Evolutionary conservation across 2,797 vertebrate species (phyloP).

Genomic region (Threskiornis aethiopicus): DNA sequence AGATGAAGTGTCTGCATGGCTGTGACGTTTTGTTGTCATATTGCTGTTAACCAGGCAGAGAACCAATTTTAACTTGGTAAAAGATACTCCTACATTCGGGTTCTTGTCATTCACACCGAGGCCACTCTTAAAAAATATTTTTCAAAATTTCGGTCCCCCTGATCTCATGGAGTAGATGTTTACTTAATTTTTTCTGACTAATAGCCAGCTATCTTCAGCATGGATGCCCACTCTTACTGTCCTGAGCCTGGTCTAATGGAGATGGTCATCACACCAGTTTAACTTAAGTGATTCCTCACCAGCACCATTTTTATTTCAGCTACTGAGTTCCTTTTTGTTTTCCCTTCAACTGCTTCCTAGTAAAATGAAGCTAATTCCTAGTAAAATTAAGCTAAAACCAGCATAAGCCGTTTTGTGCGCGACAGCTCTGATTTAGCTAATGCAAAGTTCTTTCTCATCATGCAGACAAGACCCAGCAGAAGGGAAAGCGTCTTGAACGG

Average conservation of each 20-base stretch:
- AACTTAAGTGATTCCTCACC: background rate
- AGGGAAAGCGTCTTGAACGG: background rate
- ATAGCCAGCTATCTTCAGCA: background rate
- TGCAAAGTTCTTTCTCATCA: background rate
- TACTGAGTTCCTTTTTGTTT: background rate
- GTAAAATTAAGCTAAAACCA: background rate
- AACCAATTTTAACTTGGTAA: background rate
- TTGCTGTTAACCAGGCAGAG: background rate
- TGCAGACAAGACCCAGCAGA: background rate
- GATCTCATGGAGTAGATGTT: background rate
- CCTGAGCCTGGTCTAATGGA: background rate
- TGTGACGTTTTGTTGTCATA: background rate
- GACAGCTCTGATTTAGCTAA: background rate
- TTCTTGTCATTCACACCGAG: background rate
- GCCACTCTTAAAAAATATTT: background rate
- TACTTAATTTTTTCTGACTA: background rate
- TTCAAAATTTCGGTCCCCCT: background rate
- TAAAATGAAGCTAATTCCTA: background rate
- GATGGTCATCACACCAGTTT: background rate
- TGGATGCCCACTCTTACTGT: background rate
- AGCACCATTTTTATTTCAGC: background rate
- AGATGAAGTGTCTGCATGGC: background rate
- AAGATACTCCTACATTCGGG: background rate
- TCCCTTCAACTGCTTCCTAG: background rate
- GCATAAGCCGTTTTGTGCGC: background rate